Conservation (phyloP, 1,140 invertebrate genomes). For the Drosophila auraria region DNA sequence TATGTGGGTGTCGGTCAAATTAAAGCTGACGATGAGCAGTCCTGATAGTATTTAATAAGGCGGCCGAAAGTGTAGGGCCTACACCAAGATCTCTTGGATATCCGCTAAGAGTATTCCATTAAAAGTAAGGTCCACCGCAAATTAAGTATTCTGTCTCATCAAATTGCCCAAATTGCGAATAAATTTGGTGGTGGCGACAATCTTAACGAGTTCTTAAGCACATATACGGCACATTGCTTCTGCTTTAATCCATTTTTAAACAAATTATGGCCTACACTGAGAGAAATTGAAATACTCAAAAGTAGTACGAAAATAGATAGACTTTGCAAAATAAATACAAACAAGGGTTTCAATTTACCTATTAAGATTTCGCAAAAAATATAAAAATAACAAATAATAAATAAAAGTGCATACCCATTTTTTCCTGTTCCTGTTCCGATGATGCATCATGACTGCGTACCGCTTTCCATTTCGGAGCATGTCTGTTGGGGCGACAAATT, state of each 20-base stretch:
- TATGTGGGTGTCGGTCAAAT: conserved; percentile 48
- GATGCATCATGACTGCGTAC: conserved; percentile 15
- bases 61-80: not conserved
- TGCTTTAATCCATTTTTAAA: conserved; percentile 54
- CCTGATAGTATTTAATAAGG: not conserved
- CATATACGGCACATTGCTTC: conserved; percentile 44
- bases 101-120: conserved; percentile 9
- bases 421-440: not conserved
- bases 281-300: not conserved
- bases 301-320: not conserved
- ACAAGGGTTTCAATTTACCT: not conserved
- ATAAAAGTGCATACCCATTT: not conserved
- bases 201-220: conserved; percentile 57
- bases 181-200: conserved; percentile 33
- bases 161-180: conserved; percentile 23
- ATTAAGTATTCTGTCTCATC: conserved; percentile 9
- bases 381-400: not conserved
- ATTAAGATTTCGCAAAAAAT: not conserved
- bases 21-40: conserved; percentile 3
- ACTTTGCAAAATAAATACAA: not conserved
- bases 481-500: conserved; percentile 56
- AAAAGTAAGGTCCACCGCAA: conserved; percentile 18
- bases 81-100: not conserved
- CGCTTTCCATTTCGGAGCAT: not conserved
- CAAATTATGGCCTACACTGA: conserved; percentile 31